A percentile compares a stretch with the other conserved stretches of the same genome.
Conservation (phyloP, 2,888 invertebrate genomes). For the Chorisops tibialis region DNA sequence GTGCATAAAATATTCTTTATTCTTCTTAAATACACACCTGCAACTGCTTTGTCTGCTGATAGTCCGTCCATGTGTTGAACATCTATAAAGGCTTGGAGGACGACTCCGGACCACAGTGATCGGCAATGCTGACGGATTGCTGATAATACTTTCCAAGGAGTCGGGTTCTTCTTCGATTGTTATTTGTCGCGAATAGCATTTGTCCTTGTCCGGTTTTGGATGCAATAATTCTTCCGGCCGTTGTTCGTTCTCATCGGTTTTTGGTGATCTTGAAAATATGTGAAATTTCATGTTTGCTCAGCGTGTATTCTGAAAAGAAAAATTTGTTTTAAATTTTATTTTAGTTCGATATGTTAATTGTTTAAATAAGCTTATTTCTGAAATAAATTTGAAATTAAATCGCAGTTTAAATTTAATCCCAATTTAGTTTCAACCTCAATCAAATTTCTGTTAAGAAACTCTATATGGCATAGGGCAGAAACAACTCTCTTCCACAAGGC, state of each 20-base stretch:
- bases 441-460: no score
- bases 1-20: no score
- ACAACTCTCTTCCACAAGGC: no score
- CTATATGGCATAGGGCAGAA: no score
- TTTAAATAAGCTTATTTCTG: no score
- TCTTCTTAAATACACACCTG: slow-evolving; percentile 39
- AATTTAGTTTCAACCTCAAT: no score
- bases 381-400: no score
- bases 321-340: no score
- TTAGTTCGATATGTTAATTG: no score
- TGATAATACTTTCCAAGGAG: slow-evolving; percentile 50
- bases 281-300: slow-evolving; percentile 36
- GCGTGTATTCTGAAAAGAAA: no score
- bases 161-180: slow-evolving; percentile 50
- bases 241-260: slow-evolving; percentile 26
- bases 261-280: slow-evolving; percentile 32
- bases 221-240: slow-evolving; percentile 27
- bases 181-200: slow-evolving; percentile 38
- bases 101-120: slow-evolving; percentile 51
- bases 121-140: slow-evolving; percentile 50
- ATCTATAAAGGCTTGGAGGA: slow-evolving; percentile 46
- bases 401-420: no score
- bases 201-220: slow-evolving; percentile 14
- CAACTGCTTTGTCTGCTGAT: slow-evolving; percentile 47
- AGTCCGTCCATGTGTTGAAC: slow-evolving; percentile 40